These are phyloP conservation scores for Peromyscus californicus DNA, from an alignment of 2,113 vertebrate genomes.

Conservation along the genomic window DNA sequence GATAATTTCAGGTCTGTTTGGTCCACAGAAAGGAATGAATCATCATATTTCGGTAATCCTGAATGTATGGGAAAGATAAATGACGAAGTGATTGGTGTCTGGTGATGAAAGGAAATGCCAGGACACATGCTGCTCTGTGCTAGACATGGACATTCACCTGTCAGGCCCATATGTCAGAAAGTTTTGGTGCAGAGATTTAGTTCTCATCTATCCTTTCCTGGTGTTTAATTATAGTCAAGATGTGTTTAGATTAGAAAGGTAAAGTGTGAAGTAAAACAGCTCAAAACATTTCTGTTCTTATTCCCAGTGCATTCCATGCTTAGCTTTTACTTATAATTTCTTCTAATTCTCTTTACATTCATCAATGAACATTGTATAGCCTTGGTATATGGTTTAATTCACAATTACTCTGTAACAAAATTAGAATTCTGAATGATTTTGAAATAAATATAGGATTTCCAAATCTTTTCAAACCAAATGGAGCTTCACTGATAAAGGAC, in stretches of 20 bases:
- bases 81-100: conserved; percentile 44
- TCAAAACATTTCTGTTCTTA: background rate
- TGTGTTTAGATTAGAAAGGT: background rate
- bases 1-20: conserved; percentile 43
- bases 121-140: background rate
- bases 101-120: conserved; percentile 34
- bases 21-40: conserved; percentile 28
- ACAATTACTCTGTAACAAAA: conserved; percentile 29
- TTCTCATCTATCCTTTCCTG: conserved; percentile 62
- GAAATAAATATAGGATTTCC: conserved; percentile 24
- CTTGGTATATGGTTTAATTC: conserved; percentile 10
- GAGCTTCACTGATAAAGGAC: background rate
- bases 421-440: background rate
- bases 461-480: background rate
- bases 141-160: conserved; percentile 43
- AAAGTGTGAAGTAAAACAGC: background rate
- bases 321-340: background rate
- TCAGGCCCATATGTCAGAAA: conserved; percentile 13
- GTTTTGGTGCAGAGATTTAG: conserved; percentile 10
- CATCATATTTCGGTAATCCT: conserved; percentile 45
- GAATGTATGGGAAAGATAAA: background rate
- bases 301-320: background rate
- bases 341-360: conserved; percentile 22
- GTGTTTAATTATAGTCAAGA: background rate
- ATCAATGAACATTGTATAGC: background rate